Evolutionary conservation across 2,888 invertebrate genomes (phyloP).

Genomic region (Cryptus armator): DNA sequence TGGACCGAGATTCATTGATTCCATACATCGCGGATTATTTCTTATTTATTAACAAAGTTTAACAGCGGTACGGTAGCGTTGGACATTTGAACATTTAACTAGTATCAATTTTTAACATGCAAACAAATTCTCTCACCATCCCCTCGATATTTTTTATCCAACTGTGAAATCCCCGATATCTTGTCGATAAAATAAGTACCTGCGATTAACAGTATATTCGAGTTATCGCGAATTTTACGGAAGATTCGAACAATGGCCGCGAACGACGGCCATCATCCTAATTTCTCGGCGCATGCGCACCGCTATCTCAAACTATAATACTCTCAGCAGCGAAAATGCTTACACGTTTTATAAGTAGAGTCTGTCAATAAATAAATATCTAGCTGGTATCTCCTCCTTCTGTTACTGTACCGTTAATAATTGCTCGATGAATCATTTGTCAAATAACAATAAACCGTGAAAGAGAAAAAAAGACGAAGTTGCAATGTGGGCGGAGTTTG

Average conservation of each 20-base stretch:
- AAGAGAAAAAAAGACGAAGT: conserved; percentile 17
- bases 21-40: background rate
- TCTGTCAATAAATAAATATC: conserved; percentile 2
- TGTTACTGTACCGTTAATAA: background rate
- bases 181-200: background rate
- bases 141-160: background rate
- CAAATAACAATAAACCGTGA: conserved; percentile 8
- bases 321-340: conserved; percentile 4
- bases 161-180: background rate
- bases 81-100: background rate
- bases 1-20: background rate
- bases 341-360: conserved; percentile 26
- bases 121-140: background rate
- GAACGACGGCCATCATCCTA: conserved; percentile 65
- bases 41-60: background rate
- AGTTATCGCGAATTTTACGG: background rate
- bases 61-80: background rate
- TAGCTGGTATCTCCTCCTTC: background rate
- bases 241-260: conserved; percentile 62
- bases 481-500: conserved; percentile 46
- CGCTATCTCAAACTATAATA: background rate
- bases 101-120: background rate
- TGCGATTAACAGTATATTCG: background rate
- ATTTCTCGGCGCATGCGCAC: conserved; percentile 58
- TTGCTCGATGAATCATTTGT: background rate